Conservation (phyloP, 2,797 vertebrate species). For the Setipinna tenuifilis region DNA sequence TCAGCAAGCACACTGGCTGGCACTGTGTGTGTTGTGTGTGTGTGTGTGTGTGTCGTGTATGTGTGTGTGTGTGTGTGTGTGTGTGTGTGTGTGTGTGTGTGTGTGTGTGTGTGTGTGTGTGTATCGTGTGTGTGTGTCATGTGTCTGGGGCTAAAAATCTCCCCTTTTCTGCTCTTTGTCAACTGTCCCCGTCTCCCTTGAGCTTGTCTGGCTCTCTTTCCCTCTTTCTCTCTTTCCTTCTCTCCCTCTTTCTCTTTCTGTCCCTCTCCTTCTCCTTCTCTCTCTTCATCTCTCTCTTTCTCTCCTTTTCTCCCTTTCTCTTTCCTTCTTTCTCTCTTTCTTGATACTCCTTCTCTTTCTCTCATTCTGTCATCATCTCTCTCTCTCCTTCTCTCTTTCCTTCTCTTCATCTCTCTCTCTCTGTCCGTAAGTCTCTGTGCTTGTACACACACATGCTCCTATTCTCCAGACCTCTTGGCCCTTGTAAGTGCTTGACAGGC, state of each 20-base stretch:
- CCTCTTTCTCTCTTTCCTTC: too few relatives aligned
- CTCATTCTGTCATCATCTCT: too few relatives aligned
- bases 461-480: conserved; percentile 26
- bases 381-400: not conserved
- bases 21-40: not conserved
- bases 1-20: not conserved
- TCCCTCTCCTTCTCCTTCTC: not conserved
- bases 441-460: conserved; percentile 15
- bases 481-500: conserved; percentile 23
- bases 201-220: not conserved
- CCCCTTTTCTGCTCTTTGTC: conserved; percentile 8
- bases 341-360: too few relatives aligned
- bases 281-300: too few relatives aligned
- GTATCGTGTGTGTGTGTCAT: conserved; percentile 4
- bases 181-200: conserved; percentile 15
- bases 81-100: conserved; percentile 6
- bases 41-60: not conserved
- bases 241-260: not conserved
- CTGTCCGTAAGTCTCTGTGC: not conserved
- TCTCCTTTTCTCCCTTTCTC: conserved; percentile 14
- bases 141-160: not conserved
- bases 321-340: not conserved
- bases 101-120: conserved; percentile 10
- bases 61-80: not conserved
- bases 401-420: too few relatives aligned